Percentiles rank a stretch among this genome's conserved stretches.
These are phyloP conservation scores for Anisognathus igniventris DNA, from an alignment of 2,797 vertebrate species.

Conservation along the genomic window DNA sequence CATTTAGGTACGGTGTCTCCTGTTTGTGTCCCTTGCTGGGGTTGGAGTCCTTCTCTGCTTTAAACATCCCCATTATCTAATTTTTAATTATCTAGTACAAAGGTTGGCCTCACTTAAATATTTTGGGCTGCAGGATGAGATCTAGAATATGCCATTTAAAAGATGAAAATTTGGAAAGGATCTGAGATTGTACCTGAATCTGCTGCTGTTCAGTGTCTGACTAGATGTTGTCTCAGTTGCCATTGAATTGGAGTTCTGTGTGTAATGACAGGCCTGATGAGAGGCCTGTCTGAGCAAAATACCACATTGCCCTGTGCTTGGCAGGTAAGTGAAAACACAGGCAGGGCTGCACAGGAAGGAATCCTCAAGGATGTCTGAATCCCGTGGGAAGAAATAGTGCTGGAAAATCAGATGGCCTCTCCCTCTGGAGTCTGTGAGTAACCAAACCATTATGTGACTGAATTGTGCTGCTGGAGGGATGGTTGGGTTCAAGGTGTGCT, in stretches of 20 bases:
- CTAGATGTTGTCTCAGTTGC: neutral
- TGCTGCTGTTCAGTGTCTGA: neutral
- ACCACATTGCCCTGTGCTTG: accelerated
- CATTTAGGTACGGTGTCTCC: neutral
- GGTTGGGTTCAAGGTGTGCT: neutral
- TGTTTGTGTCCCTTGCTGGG: neutral
- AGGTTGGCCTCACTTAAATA: neutral
- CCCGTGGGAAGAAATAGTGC: neutral
- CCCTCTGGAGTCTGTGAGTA: neutral
- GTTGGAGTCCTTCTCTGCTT: neutral
- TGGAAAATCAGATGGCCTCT: neutral
- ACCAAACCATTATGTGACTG: accelerated
- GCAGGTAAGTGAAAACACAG: neutral
- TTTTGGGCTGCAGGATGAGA: neutral
- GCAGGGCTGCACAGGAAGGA: neutral
- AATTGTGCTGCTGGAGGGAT: neutral
- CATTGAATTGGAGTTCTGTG: neutral
- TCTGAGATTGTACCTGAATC: neutral
- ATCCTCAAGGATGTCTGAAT: neutral
- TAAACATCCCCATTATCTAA: neutral
- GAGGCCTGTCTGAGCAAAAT: neutral
- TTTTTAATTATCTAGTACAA: neutral
- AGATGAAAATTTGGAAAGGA: neutral
- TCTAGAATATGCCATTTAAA: neutral
- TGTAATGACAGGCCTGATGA: neutral